Conservation (phyloP, 1,140 invertebrate species). For the Onthophagus taurus region DNA sequence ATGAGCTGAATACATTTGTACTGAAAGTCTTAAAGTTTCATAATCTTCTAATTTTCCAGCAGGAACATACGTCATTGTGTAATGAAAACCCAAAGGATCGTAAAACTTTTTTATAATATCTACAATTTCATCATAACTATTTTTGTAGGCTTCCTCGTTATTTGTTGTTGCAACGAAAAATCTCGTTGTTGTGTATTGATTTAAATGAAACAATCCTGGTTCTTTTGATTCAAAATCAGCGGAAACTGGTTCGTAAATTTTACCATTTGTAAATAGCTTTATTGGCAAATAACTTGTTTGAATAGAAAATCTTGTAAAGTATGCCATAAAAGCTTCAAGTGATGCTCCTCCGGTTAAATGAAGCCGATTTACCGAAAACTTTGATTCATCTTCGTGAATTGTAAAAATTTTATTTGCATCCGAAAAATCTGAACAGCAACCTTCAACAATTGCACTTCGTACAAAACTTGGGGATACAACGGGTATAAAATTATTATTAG, state of each 20-base stretch:
- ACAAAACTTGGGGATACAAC: constrained; percentile 59
- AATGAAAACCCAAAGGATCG: constrained; percentile 49
- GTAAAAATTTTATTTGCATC: constrained; percentile 45
- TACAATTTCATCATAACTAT: constrained; percentile 41
- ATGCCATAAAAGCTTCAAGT: constrained; percentile 51
- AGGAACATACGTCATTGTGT: constrained; percentile 45
- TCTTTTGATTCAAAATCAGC: constrained; percentile 19
- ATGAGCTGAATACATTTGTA: constrained; percentile 57
- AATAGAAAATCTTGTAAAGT: constrained; percentile 50
- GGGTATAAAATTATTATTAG: constrained; percentile 40
- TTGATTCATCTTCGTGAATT: constrained; percentile 40
- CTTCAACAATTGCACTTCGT: constrained; percentile 57
- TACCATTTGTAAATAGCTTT: constrained; percentile 50
- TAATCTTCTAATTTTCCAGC: constrained; percentile 45
- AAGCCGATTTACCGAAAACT: constrained; percentile 41
- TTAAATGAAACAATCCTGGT: constrained; percentile 48
- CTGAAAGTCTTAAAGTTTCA: constrained; percentile 50
- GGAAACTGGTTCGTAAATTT: constrained; percentile 47
- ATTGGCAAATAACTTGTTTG: constrained; percentile 47
- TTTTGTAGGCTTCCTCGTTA: constrained; percentile 34
- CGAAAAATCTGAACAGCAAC: constrained; percentile 48
- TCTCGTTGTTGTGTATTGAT: constrained; percentile 50
- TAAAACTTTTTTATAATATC: constrained; percentile 43
- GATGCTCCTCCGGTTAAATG: constrained; percentile 57
- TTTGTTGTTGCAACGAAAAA: constrained; percentile 45